Evolutionary conservation across 2,888 invertebrate genomes (phyloP), one percentile per base, ranked within the genome.

Genomic region (Tenthredo mesomela): DNA sequence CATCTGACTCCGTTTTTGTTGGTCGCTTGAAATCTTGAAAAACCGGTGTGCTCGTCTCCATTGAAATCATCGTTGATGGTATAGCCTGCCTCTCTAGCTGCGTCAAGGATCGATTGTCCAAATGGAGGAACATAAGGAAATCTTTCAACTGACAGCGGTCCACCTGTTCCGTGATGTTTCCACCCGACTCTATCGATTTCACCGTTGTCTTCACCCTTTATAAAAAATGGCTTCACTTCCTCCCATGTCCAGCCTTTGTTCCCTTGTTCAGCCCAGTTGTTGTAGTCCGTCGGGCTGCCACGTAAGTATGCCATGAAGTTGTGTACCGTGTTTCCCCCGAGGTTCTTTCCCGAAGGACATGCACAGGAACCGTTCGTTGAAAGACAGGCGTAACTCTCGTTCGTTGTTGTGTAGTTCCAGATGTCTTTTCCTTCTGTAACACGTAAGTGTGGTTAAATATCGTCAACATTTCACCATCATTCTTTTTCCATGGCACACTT

Each of bases 261-360:
- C 7, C 54, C 54, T 7, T 7, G 54, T 1, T 94, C 94, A 2
- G 95, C 96, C 97, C 97, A 97, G 10, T 95, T 94, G 90, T 97
- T 96, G 93, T 96, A 97, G 93, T 97, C 97, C 1, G 94, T 94
- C 0, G 96, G 94, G 88, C 96, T 96, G 0, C 97, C 97, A 33
- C 97, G 94, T 92, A 96, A 96, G 92, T 97, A 97, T 95, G 96
- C 97, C 97, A 97, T 97, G 0, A 97, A 97, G 90, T 97, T 97
- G 82, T 96, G 95, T 0, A 96, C 96, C 71, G 95, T 95, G 88
- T 95, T 95, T 0, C 97, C 97, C 6, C 97, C 97, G 89, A 95
- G 91, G 86, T 96, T 96, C 91, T 96, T 97, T 2, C 96, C 97
- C 84, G 96, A 94, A 0, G 96, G 95, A 96, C 96, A 97, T 21